Evolutionary conservation across 2,888 invertebrate genomes (phyloP).

Genomic region (Erebia palarica): DNA sequence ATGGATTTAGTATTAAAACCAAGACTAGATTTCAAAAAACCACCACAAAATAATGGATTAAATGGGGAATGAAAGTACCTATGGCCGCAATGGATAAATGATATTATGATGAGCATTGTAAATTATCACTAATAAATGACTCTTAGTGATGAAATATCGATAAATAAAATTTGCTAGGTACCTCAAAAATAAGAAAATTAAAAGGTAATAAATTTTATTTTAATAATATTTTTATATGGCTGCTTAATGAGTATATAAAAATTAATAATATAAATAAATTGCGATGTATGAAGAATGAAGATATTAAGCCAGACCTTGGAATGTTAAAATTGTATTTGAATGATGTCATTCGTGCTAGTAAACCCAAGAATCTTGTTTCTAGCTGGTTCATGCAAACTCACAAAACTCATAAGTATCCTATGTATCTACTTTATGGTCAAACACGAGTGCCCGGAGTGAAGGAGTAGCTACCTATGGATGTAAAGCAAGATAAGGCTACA

Average conservation of each 20-base stretch:
- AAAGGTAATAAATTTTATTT: too few species aligned
- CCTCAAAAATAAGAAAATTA: too few species aligned
- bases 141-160: too few species aligned
- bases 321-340: slow-evolving; percentile 20
- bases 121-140: background rate
- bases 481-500: background rate
- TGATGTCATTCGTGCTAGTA: slow-evolving; percentile 29
- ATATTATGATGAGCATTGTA: background rate
- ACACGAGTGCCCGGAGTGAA: slow-evolving; percentile 27
- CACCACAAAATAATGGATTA: too few species aligned
- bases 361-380: slow-evolving; percentile 33
- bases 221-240: too few species aligned
- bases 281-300: background rate
- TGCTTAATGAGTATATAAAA: too few species aligned
- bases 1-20: too few species aligned
- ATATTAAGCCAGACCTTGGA: slow-evolving; percentile 11
- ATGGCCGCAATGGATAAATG: too few species aligned
- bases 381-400: slow-evolving; percentile 30
- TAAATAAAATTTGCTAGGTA: too few species aligned
- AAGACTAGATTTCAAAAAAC: too few species aligned
- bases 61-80: too few species aligned
- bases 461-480: slow-evolving; percentile 7
- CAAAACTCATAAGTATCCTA: slow-evolving; percentile 28
- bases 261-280: background rate
- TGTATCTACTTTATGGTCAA: slow-evolving; percentile 21